phyloP scores from a whole-genome alignment of 2,888 invertebrate genomes.

The Cheilosia soror region DNA sequence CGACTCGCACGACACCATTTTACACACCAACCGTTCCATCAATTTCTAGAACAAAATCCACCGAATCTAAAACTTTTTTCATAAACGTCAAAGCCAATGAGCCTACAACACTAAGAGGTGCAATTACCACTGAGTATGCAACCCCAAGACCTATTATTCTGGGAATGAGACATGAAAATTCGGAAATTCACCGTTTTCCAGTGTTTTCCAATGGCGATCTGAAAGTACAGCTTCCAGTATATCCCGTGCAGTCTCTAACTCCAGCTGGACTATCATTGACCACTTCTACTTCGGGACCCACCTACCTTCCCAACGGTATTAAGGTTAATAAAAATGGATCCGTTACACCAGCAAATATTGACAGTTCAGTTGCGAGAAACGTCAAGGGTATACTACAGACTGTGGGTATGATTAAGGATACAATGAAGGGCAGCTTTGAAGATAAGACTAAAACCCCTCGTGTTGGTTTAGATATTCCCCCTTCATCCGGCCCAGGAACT shows the following conservation, averaged over 20 bases:
- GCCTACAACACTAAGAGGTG: slow-evolving; percentile 28
- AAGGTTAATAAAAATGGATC: background rate
- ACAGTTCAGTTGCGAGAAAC: slow-evolving; percentile 86
- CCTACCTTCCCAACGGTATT: slow-evolving; percentile 80
- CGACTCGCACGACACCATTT: slow-evolving; percentile 82
- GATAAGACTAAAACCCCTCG: slow-evolving; percentile 84
- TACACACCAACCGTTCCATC: slow-evolving; percentile 83
- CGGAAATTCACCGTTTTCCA: slow-evolving; percentile 65
- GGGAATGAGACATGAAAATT: slow-evolving; percentile 79
- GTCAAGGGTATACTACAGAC: slow-evolving; percentile 89
- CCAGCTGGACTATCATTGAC: slow-evolving; percentile 61
- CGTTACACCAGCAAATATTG: slow-evolving; percentile 53
- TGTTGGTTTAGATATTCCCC: slow-evolving; percentile 88
- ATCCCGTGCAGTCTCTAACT: slow-evolving; percentile 73
- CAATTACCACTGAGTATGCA: slow-evolving; percentile 68
- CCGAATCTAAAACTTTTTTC: slow-evolving; percentile 79
- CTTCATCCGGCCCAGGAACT: slow-evolving; percentile 90
- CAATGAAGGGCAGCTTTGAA: slow-evolving; percentile 83
- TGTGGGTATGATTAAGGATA: slow-evolving; percentile 86
- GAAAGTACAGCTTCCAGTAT: slow-evolving; percentile 73
- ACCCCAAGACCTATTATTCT: slow-evolving; percentile 79
- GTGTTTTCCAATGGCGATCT: slow-evolving; percentile 68
- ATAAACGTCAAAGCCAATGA: slow-evolving; percentile 77
- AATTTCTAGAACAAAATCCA: slow-evolving; percentile 78
- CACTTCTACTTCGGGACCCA: slow-evolving; percentile 80